Evolutionary conservation across 2,888 invertebrate genomes (phyloP).

Genomic region (Rhamnusium bicolor): DNA sequence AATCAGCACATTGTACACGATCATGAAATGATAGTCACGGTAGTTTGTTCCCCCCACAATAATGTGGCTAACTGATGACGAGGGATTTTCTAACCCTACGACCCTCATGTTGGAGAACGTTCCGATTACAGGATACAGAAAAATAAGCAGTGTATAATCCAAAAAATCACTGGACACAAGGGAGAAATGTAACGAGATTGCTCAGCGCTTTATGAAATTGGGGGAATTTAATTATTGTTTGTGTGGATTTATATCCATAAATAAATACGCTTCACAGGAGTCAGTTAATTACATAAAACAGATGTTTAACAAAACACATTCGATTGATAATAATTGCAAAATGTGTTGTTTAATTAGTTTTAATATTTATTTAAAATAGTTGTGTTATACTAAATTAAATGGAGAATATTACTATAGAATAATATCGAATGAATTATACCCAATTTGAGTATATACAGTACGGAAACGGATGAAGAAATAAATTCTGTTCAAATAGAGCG

Average conservation of each 20-base stretch:
- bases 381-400: conserved; percentile 4
- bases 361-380: conserved; percentile 11
- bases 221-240: conserved; percentile 32
- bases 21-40: conserved; percentile 17
- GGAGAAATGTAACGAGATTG: conserved; percentile 23
- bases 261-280: conserved; percentile 1
- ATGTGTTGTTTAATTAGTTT: conserved; percentile 7
- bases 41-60: conserved; percentile 21
- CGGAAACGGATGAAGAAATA: no score
- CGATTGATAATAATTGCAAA: conserved; percentile 19
- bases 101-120: conserved; percentile 7
- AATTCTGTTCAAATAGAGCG: no score
- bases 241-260: conserved; percentile 15
- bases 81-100: conserved; percentile 3
- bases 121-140: conserved; percentile 24
- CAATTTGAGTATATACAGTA: no score
- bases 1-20: conserved; percentile 19
- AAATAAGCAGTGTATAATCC: conserved; percentile 30
- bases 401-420: background rate
- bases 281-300: conserved; percentile 4
- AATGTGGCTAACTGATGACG: conserved; percentile 9
- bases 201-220: conserved; percentile 27
- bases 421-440: no score
- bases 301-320: conserved; percentile 7
- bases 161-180: conserved; percentile 24